Evolutionary conservation across 1,140 invertebrate genomes (phyloP).

Genomic region (Brachionus koreanus): DNA sequence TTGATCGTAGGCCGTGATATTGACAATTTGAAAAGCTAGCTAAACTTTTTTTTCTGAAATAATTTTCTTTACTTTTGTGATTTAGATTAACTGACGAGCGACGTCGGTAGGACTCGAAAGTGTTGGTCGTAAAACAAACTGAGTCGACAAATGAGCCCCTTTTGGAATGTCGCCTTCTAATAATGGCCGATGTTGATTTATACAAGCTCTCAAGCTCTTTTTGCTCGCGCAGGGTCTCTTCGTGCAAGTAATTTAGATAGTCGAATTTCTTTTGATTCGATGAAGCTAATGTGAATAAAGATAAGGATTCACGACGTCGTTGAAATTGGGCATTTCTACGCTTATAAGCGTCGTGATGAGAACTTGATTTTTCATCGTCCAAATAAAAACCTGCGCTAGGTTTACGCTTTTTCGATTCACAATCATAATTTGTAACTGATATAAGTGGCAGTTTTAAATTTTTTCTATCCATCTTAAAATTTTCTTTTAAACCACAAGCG

Average conservation of each 20-base stretch:
- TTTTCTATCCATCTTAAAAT: neutral
- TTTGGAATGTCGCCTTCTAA: neutral
- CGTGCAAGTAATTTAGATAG: neutral
- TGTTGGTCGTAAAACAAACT: neutral
- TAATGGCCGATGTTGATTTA: neutral
- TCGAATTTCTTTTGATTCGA: conserved; percentile 13
- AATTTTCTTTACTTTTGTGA: neutral
- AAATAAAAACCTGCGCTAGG: neutral
- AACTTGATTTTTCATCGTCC: neutral
- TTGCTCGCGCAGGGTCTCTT: neutral
- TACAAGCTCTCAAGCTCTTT: conserved; percentile 3
- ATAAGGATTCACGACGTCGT: neutral
- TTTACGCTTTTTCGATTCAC: neutral
- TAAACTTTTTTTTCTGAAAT: neutral
- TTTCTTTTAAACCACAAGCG: neutral
- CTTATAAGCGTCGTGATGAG: neutral
- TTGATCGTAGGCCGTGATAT: neutral
- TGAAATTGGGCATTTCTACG: neutral
- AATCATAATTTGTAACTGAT: neutral
- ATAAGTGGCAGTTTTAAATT: neutral
- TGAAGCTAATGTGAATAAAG: neutral
- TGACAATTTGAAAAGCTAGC: neutral
- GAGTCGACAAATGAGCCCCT: neutral
- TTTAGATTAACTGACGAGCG: neutral
- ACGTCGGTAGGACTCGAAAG: neutral